phyloP scores from a whole-genome alignment of 2,888 invertebrate genomes.

The Digitonthophagus gazella region DNA sequence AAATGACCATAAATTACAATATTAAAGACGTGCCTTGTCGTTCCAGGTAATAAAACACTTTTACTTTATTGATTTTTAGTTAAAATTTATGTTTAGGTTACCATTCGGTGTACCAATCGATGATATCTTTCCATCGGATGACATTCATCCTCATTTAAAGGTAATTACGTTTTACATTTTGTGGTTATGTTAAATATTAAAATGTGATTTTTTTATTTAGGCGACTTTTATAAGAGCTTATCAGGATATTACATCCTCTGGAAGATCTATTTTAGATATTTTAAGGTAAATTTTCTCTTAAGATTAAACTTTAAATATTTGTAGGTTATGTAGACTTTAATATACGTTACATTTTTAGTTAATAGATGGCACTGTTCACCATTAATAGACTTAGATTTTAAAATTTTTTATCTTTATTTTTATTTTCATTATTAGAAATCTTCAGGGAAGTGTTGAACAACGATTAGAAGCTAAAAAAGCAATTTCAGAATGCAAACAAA shows the following conservation, averaged over 20 bases:
- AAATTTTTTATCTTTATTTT: not conserved
- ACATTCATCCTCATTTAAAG: slow-evolving; percentile 25
- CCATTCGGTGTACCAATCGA: slow-evolving; percentile 27
- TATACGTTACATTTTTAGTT: not conserved
- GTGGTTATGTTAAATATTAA: not conserved
- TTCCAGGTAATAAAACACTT: not conserved
- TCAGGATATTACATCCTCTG: slow-evolving; percentile 20
- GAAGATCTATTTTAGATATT: slow-evolving; percentile 19
- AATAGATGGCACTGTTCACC: not conserved
- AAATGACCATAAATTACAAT: not conserved
- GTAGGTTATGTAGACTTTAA: too few species aligned
- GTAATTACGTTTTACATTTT: slow-evolving; percentile 2
- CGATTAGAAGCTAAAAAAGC: slow-evolving; percentile 22
- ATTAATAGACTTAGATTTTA: not conserved
- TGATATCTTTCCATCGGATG: slow-evolving; percentile 23
- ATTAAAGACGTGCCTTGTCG: not conserved
- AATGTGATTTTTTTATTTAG: slow-evolving; percentile 18
- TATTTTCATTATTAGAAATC: slow-evolving; percentile 15
- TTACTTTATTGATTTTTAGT: not conserved
- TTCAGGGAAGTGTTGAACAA: slow-evolving; percentile 22
- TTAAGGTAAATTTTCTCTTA: slow-evolving; percentile 18
- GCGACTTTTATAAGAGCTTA: slow-evolving; percentile 20
- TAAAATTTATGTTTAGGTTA: slow-evolving; percentile 20
- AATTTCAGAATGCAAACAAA: slow-evolving; percentile 23
- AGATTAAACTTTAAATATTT: not conserved